Evolutionary conservation across 2,113 vertebrate genomes (phyloP).

Genomic region (Python bivittatus): DNA sequence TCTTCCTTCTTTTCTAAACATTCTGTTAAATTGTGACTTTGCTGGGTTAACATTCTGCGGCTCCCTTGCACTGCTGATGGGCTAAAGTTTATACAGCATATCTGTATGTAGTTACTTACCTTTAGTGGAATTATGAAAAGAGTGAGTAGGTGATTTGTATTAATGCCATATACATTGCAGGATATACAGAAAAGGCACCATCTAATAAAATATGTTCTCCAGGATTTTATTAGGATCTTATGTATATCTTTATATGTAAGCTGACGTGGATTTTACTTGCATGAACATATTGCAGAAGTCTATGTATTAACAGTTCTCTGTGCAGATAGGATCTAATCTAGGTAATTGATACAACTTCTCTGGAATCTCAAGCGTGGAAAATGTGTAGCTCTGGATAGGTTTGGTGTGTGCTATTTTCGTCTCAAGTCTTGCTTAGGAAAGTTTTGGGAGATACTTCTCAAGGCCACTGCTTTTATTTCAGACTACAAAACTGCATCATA

Average conservation of each 20-base stretch:
- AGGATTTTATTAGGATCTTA: neutral
- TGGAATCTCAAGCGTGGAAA: slow-evolving; percentile 56
- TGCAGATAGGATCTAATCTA: neutral
- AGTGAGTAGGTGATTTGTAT: neutral
- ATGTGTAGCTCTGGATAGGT: slow-evolving; percentile 34
- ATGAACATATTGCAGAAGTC: neutral
- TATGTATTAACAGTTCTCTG: neutral
- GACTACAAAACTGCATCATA: slow-evolving; percentile 38
- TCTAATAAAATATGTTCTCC: neutral
- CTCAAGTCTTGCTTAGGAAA: slow-evolving; percentile 49
- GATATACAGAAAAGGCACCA: slow-evolving; percentile 1
- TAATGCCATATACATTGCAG: neutral
- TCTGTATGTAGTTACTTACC: slow-evolving; percentile 3
- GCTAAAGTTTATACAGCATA: neutral
- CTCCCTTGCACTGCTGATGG: slow-evolving; percentile 1
- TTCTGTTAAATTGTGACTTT: slow-evolving; percentile 16
- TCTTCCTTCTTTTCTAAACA: slow-evolving; percentile 22
- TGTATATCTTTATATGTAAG: neutral
- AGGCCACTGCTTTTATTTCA: slow-evolving; percentile 54
- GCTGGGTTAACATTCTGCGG: neutral
- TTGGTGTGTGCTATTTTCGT: slow-evolving; percentile 63
- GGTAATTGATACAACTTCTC: slow-evolving; percentile 40
- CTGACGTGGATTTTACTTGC: slow-evolving; percentile 3
- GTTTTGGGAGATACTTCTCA: slow-evolving; percentile 56
- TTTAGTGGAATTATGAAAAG: neutral